A percentile compares a stretch with the other conserved stretches of the same genome.
Conservation (phyloP, 2,797 vertebrate species). For the Harpagifer antarcticus region DNA sequence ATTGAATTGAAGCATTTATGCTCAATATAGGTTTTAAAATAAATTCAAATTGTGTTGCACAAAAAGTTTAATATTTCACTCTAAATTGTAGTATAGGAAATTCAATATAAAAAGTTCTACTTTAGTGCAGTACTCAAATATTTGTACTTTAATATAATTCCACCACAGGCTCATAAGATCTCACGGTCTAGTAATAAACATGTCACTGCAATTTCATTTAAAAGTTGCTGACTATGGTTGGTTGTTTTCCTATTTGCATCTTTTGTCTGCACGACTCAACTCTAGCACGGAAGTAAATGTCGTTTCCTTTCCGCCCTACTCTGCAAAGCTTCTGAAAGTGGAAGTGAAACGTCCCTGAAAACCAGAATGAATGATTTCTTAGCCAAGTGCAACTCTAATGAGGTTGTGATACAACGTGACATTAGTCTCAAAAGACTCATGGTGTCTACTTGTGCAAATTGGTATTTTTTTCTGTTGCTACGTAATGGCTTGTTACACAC, state of each 20-base stretch:
- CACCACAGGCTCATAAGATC: neutral
- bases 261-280: neutral
- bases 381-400: slow-evolving; percentile 34
- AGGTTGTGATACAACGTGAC: slow-evolving; percentile 31
- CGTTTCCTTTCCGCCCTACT: slow-evolving; percentile 36
- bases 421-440: slow-evolving; percentile 20
- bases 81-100: neutral
- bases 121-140: neutral
- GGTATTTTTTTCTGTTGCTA: too few species aligned
- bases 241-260: slow-evolving; percentile 8
- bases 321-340: slow-evolving; percentile 63
- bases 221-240: neutral
- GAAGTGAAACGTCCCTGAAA: slow-evolving; percentile 73
- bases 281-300: neutral
- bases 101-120: neutral
- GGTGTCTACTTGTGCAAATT: too few species aligned
- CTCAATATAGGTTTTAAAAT: neutral
- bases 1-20: too few species aligned
- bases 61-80: neutral
- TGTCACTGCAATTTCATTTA: neutral
- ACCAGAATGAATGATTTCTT: slow-evolving; percentile 34
- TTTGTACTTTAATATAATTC: neutral
- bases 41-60: neutral
- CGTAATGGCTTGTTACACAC: neutral
- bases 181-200: neutral